Evolutionary conservation across 2,888 invertebrate species (phyloP).

Genomic region (Ashinkailepas kermadecensis): DNA sequence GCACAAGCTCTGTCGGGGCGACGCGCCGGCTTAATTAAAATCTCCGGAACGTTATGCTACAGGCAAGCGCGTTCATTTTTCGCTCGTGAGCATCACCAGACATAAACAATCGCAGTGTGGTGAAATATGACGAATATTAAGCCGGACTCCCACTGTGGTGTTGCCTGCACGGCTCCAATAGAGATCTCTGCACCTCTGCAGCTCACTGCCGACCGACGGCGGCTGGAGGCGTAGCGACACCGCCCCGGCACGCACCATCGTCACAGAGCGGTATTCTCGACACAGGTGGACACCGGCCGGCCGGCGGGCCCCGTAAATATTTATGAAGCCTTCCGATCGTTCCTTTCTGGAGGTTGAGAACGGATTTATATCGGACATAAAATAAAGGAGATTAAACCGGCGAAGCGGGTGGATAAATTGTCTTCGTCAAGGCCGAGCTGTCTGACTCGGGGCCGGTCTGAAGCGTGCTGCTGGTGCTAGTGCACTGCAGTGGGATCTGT

Average conservation of each 20-base stretch:
- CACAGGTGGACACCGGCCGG: constrained; percentile 1
- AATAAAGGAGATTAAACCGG: constrained; percentile 21
- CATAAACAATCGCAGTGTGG: not conserved
- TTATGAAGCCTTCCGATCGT: constrained; percentile 20
- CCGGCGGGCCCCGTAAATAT: constrained; percentile 4
- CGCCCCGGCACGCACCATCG: no score
- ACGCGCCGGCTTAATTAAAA: constrained; percentile 14
- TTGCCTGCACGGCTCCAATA: not conserved
- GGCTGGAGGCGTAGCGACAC: not conserved
- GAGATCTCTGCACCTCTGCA: constrained; percentile 20
- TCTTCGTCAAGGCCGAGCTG: not conserved
- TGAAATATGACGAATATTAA: constrained; percentile 3
- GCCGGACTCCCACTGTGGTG: not conserved
- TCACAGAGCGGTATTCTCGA: not conserved
- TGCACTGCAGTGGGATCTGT: no score
- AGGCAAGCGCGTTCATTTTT: not conserved
- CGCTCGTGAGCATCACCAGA: not conserved
- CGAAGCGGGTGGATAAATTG: constrained; percentile 3
- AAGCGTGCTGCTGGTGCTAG: no score
- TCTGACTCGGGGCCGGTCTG: not conserved
- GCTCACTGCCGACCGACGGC: not conserved
- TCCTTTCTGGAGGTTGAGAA: constrained; percentile 9
- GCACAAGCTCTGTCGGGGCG: no score
- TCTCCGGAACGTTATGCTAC: not conserved
- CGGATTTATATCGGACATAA: constrained; percentile 22